Conservation (phyloP, 37 sponge, comb jelly and placozoan species). For the Hormiphora californensis region DNA sequence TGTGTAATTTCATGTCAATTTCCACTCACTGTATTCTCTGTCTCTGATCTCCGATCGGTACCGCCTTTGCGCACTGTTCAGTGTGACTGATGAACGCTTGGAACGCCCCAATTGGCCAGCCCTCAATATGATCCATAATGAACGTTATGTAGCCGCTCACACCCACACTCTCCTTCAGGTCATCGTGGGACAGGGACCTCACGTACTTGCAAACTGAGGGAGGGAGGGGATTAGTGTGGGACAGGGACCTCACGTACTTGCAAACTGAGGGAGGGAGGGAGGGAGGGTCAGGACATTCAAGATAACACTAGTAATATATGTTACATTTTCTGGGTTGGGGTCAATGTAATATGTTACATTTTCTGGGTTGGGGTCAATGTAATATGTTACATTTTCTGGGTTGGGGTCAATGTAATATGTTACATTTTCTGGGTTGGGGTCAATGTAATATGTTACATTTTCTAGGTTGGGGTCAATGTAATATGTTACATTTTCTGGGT, state of each 20-base stretch:
- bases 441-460: too few relatives aligned
- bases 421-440: too few relatives aligned
- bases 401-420: too few relatives aligned
- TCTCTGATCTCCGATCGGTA: slow-evolving; percentile 42
- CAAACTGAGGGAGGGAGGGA: not conserved
- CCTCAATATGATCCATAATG: not conserved
- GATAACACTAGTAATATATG: too few relatives aligned
- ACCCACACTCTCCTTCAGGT: slow-evolving; percentile 26
- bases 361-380: too few relatives aligned
- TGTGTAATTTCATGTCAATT: too few relatives aligned
- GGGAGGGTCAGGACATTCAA: not conserved
- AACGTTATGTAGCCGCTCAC: not conserved
- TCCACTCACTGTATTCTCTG: slow-evolving; percentile 37
- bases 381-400: too few relatives aligned
- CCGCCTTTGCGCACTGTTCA: slow-evolving; percentile 34
- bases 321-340: too few relatives aligned
- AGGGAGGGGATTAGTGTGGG: not conserved
- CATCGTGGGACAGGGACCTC: not conserved
- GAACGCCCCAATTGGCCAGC: slow-evolving; percentile 44
- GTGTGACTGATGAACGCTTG: not conserved
- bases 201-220: slow-evolving; percentile 41
- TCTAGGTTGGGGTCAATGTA: too few relatives aligned
- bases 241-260: not conserved
- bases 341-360: too few relatives aligned
- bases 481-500: too few relatives aligned